Conservation (phyloP, 2,888 invertebrate genomes). For the Eucriotettix oculatus region DNA sequence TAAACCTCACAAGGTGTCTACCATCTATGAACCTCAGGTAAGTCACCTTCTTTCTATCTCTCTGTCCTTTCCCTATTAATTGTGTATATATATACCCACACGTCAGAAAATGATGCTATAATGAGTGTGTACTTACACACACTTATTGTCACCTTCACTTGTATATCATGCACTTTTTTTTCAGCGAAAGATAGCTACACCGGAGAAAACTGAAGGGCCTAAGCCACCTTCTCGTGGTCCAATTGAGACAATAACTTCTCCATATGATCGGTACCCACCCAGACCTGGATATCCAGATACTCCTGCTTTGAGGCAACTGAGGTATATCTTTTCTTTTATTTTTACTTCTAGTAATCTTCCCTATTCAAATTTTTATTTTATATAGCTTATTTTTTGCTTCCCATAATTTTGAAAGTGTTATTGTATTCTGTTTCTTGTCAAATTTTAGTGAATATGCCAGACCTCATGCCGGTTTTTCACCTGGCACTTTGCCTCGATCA, state of each 20-base stretch:
- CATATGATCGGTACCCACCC: conserved; percentile 51
- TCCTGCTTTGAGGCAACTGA: conserved; percentile 75
- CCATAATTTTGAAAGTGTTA: background rate
- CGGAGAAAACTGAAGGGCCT: conserved; percentile 59
- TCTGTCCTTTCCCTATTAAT: too few relatives aligned
- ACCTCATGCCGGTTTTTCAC: conserved; percentile 79
- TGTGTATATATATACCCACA: too few relatives aligned
- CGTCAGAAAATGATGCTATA: too few relatives aligned
- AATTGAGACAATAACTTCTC: conserved; percentile 54
- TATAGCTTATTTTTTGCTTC: too few relatives aligned
- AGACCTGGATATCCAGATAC: conserved; percentile 67
- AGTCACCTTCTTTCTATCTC: too few relatives aligned
- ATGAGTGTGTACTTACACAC: too few relatives aligned
- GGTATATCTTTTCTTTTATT: conserved; percentile 15
- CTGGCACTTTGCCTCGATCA: conserved; percentile 27
- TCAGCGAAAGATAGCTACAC: conserved; percentile 51
- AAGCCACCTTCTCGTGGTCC: conserved; percentile 66
- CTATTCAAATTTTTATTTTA: too few relatives aligned
- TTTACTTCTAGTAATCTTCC: too few relatives aligned
- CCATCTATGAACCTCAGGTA: too few relatives aligned
- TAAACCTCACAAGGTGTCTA: too few relatives aligned
- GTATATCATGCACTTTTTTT: background rate
- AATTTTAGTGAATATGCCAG: conserved; percentile 59
- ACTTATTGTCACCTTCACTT: too few relatives aligned
- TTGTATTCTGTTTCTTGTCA: background rate